Evolutionary conservation across 2,113 vertebrate species (phyloP), one percentile per base, ranked within the genome.

Genomic region (Corapipo altera): DNA sequence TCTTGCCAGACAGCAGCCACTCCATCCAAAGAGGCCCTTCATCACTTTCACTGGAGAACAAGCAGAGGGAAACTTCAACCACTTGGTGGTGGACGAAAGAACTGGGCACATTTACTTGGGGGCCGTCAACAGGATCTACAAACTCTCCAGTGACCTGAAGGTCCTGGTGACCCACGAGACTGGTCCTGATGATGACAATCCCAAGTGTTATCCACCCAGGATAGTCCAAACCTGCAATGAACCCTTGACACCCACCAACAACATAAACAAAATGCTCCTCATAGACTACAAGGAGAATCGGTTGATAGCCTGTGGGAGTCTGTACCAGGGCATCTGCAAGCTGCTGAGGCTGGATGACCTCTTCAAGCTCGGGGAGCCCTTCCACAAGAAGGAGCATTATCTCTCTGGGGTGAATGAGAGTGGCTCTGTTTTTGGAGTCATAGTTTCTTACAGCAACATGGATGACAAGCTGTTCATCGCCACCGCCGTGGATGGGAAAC

Each of bases 311-410:
- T 99, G 99, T 20, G 99, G 99, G 52, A 99, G 99, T 85, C 98
- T 99, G 37, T 99, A 99, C 95, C 99, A 99, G 97, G 99, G 99
- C 51, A 99, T 99, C 94, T 99, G 99, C 94, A 99, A 99, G 94
- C 98, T 99, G 37, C 98, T 99, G 66, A 98, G 99, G 86, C 97
- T 99, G 76, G 99, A 99, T 57, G 99, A 99, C 97, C 99, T 99
- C 70, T 99, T 99, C 97, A 99, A 99, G 94, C 98, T 99, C 11
- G 99, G 99, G 52, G 99, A 99, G 91, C 99, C 99, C 33, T 99
- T 98, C 76, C 99, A 99, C 96, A 99, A 99, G 97, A 99, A 99
- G 97, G 99, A 99, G 88, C 99, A 99, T 95, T 99, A 99, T 96
- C 98, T 99, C 94, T 99, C 99, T 5, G 99, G 99, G 4, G 99